Base-by-base conservation (phyloP, 2,888 invertebrate genomes). In the Acanthoscelides obtectus region DNA sequence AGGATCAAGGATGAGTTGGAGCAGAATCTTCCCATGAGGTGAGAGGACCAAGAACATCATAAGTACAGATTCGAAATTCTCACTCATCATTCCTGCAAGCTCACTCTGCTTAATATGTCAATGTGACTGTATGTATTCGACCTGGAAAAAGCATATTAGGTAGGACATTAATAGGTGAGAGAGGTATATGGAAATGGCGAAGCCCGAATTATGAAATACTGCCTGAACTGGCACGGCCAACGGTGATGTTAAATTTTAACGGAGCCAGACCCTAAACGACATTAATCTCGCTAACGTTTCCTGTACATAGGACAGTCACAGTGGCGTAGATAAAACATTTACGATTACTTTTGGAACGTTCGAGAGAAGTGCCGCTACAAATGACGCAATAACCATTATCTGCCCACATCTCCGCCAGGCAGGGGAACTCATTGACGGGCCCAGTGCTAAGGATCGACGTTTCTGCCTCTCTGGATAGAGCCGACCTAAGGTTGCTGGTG, bases 231-330 rank as follows among this genome's bases (percentile, higher is more conserved):
- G 45, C 45, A 45, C 45, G 17, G 45, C n/a, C 20, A n/a, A 22
- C 66, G 22, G 21, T 66, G 71, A 70, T 71, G 71, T 72, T 74
- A 74, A 74, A 71, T 78, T 78, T 78, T 77, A 78, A 78, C 77
- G 76, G 77, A 75, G 72, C 75, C n/a, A 74, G 73, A 75, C 76
- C 76, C 76, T 66, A 78, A 80, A 80, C 79, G 79, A 78, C 80
- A 80, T 81, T 81, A 81, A 80, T 81, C 80, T 81, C 76, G 71
- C 77, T 76, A 78, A 78, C 80, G 76, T 81, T 81, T 81, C 81
- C 81, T 79, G 79, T 77, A 80, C 22, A 66, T 66, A 66, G 45
- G 45, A 17, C 12, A 45, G 45, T 12, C 17, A 45, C 45, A 45
- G 45, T 45, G 45, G 8, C 45, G 45, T 45, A 45, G 8, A 12